A percentile compares a stretch with the other conserved stretches of the same genome.
Conservation (phyloP, 1,140 invertebrate genomes). For the Drosophila dunni region DNA sequence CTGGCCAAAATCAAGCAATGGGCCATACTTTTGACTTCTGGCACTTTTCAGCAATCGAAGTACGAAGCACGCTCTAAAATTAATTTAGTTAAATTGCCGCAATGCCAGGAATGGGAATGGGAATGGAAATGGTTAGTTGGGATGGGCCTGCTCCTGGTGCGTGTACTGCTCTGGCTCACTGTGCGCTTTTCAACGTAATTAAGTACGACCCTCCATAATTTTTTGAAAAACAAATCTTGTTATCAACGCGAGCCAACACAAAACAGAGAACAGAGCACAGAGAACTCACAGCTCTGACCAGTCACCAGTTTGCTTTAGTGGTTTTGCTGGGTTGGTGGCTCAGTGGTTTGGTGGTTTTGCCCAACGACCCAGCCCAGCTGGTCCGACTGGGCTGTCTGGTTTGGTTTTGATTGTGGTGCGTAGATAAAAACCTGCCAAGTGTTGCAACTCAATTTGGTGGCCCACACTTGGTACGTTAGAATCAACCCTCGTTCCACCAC, state of each 20-base stretch:
- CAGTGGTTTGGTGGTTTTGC: conserved; percentile 18
- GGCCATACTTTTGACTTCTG: conserved; percentile 62
- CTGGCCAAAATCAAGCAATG: conserved; percentile 65
- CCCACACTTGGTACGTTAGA: background rate
- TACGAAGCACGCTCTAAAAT: conserved; percentile 74
- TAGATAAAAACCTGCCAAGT: conserved; percentile 83
- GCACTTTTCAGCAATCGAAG: conserved; percentile 48
- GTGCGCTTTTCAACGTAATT: conserved; percentile 79
- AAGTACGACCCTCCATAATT: conserved; percentile 70
- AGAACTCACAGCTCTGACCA: conserved; percentile 19
- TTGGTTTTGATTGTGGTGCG: conserved; percentile 72
- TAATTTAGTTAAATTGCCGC: conserved; percentile 78
- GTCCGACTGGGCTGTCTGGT: conserved; percentile 17
- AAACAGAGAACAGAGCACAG: conserved; percentile 68
- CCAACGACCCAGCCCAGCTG: conserved; percentile 19
- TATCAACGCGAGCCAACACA: conserved; percentile 75
- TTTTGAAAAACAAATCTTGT: conserved; percentile 82
- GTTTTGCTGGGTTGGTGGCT: conserved; percentile 21
- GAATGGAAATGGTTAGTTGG: background rate
- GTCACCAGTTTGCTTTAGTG: conserved; percentile 33
- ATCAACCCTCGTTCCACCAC: conserved; percentile 74
- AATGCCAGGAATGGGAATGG: conserved; percentile 3
- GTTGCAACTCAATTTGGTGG: conserved; percentile 78
- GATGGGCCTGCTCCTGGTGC: conserved; percentile 22
- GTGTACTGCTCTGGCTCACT: conserved; percentile 33